Conservation (phyloP, 2,113 vertebrate genomes). For the Boleophthalmus pectinirostris region DNA sequence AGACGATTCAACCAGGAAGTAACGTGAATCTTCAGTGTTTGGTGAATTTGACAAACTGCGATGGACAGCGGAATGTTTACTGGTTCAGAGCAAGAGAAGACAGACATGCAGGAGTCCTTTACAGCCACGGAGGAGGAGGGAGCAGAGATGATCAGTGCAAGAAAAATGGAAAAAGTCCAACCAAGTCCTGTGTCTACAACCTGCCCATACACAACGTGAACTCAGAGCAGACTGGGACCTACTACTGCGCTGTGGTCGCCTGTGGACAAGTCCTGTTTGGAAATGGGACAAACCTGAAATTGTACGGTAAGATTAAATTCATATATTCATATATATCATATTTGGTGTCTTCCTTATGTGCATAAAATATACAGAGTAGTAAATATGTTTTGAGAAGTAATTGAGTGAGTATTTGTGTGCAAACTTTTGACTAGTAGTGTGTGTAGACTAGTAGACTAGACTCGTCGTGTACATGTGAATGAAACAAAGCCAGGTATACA, state of each 20-base stretch:
- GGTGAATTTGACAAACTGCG: not conserved
- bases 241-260: not conserved
- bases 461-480: too few relatives aligned
- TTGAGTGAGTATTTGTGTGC: too few relatives aligned
- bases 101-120: constrained; percentile 42
- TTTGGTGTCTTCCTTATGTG: too few relatives aligned
- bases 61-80: constrained; percentile 3
- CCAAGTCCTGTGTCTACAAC: constrained; percentile 11
- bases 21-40: not conserved
- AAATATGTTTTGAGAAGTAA: too few relatives aligned
- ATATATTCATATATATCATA: too few relatives aligned
- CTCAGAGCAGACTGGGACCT: not conserved
- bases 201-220: not conserved
- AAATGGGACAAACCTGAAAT: not conserved
- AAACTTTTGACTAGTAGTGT: too few relatives aligned
- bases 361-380: too few relatives aligned
- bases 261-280: not conserved
- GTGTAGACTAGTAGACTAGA: too few relatives aligned
- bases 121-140: constrained; percentile 35
- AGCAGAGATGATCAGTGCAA: constrained; percentile 32
- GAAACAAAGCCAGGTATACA: too few relatives aligned
- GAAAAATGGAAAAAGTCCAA: constrained; percentile 17
- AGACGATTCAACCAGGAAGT: not conserved
- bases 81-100: constrained; percentile 51
- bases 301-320: not conserved